Conservation (phyloP, 2,888 invertebrate species). For the Callyntrura guangdongensis region DNA sequence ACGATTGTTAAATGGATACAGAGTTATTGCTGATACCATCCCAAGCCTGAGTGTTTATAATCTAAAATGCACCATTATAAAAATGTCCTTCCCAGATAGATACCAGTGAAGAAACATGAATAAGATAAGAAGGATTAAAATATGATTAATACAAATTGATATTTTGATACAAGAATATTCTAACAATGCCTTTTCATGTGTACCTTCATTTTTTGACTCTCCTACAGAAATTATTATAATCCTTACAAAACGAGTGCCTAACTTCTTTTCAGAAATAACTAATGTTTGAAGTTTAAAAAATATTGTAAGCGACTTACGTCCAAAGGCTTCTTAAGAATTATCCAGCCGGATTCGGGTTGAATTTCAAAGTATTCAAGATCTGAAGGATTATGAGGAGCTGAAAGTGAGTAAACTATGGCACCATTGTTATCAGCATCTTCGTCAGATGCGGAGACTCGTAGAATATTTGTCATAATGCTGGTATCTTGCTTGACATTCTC, state of each 20-base stretch:
- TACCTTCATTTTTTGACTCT: too few species aligned
- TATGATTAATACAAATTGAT: too few species aligned
- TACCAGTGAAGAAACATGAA: too few species aligned
- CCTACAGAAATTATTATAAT: too few species aligned
- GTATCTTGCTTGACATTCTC: slow-evolving; percentile 99
- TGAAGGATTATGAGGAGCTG: slow-evolving; percentile 94
- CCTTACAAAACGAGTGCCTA: too few species aligned
- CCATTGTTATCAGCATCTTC: slow-evolving; percentile 99
- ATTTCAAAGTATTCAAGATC: slow-evolving; percentile 98
- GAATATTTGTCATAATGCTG: slow-evolving; percentile 97
- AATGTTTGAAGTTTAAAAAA: background rate
- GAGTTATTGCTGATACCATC: background rate
- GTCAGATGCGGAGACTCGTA: slow-evolving; percentile 97
- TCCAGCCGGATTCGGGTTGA: slow-evolving; percentile 99
- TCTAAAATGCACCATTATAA: too few species aligned
- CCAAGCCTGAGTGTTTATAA: too few species aligned
- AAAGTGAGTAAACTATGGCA: slow-evolving; percentile 96
- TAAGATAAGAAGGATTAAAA: too few species aligned
- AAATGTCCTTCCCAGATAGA: too few species aligned
- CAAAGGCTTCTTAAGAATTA: slow-evolving; percentile 96
- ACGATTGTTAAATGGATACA: background rate
- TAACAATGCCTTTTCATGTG: too few species aligned
- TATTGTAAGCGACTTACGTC: slow-evolving; percentile 94
- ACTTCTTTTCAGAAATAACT: too few species aligned
- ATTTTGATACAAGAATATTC: too few species aligned